These are phyloP conservation scores for Castor canadensis DNA, from an alignment of 2,113 vertebrate species.

Conservation along the genomic window DNA sequence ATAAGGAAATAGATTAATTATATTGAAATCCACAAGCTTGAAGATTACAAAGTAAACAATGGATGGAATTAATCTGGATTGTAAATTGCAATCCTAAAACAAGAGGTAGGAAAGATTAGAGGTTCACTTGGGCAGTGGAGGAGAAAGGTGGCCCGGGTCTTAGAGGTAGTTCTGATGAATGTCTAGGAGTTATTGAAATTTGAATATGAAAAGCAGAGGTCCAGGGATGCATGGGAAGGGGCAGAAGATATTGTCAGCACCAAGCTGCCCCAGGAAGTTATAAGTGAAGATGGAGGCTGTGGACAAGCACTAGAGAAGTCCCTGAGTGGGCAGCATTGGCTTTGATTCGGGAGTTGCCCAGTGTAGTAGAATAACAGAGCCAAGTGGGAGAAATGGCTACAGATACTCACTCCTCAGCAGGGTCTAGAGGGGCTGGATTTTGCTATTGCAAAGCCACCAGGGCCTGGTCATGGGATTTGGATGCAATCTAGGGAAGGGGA, in stretches of 20 bases:
- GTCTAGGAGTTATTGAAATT: not conserved
- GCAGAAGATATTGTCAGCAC: not conserved
- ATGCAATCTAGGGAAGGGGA: not conserved
- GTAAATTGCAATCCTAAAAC: not conserved
- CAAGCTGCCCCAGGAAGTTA: not conserved
- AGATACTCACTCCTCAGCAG: no score
- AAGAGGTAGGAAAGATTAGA: not conserved
- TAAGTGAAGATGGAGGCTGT: not conserved
- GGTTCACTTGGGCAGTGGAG: not conserved
- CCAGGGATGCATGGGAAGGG: rapidly evolving
- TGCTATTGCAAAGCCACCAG: not conserved
- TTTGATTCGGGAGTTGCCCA: not conserved
- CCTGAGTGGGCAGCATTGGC: not conserved
- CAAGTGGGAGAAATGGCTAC: not conserved
- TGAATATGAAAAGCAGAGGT: not conserved
- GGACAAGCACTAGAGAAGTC: not conserved
- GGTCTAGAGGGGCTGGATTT: rapidly evolving
- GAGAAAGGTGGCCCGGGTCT: not conserved
- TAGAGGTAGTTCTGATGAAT: not conserved
- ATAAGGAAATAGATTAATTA: not conserved
- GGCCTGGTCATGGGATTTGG: not conserved
- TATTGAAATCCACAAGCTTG: not conserved
- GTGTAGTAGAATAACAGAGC: not conserved
- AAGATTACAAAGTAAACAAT: not conserved
- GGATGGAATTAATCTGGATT: not conserved